Conservation (phyloP, 2,113 vertebrate genomes). For the Solea solea region DNA sequence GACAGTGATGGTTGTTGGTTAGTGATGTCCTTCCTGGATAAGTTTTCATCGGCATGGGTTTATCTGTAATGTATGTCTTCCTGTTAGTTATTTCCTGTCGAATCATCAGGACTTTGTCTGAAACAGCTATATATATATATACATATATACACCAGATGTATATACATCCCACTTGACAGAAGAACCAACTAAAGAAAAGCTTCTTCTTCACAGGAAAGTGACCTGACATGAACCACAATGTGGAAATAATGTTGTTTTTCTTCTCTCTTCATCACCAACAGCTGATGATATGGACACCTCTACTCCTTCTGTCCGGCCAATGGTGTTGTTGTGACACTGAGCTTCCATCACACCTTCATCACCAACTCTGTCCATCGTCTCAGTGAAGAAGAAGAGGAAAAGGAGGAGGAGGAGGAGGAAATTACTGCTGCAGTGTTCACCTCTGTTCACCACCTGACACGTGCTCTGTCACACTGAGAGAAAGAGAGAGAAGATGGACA, state of each 20-base stretch:
- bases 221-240: background rate
- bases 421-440: conserved; percentile 39
- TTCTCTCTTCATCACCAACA: conserved; percentile 8
- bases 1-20: no score
- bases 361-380: conserved; percentile 35
- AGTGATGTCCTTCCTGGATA: no score
- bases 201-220: background rate
- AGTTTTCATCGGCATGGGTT: no score
- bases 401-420: conserved; percentile 48
- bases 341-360: conserved; percentile 63
- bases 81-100: no score
- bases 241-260: background rate
- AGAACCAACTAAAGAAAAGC: no score
- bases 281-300: conserved; percentile 4
- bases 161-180: no score
- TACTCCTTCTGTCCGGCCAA: conserved; percentile 1
- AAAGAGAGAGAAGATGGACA: background rate
- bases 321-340: conserved; percentile 59
- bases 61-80: no score
- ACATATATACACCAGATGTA: no score
- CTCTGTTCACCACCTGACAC: conserved; percentile 23
- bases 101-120: no score
- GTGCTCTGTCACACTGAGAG: background rate
- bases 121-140: no score
- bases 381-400: conserved; percentile 19